phyloP scores from a whole-genome alignment of 2,797 vertebrate species.

The Clamator glandarius region DNA sequence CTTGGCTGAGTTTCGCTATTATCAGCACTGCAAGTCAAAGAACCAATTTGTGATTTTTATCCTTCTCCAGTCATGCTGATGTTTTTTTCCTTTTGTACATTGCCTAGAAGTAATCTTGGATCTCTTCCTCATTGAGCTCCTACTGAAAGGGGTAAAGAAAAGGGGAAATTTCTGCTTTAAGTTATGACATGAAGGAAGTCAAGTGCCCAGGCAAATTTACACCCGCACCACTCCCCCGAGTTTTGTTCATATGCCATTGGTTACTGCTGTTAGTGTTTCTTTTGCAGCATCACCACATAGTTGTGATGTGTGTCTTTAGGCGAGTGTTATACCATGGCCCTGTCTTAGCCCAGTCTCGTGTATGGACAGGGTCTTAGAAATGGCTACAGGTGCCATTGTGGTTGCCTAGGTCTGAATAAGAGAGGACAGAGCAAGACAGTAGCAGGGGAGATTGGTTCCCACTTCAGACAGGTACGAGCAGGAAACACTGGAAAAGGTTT shows the following conservation, averaged over 20 bases:
- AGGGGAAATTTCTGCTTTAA: background rate
- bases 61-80: background rate
- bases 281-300: background rate
- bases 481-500: background rate
- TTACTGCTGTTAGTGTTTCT: background rate
- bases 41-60: slow-evolving; percentile 51
- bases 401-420: background rate
- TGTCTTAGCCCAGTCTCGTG: background rate
- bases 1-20: slow-evolving; percentile 23
- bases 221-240: too few relatives aligned
- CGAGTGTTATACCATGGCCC: fast-evolving
- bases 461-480: background rate
- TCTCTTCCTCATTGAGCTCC: background rate
- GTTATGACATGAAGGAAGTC: background rate
- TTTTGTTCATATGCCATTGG: background rate
- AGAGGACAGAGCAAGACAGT: background rate
- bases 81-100: background rate
- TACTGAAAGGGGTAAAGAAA: background rate
- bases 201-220: background rate
- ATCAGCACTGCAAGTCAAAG: slow-evolving; percentile 22
- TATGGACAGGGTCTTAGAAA: background rate
- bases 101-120: background rate
- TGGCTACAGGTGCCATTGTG: background rate
- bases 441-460: background rate
- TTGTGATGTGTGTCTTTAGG: background rate